These are phyloP conservation scores for Clarias magur DNA, from an alignment of 2,113 vertebrate species.

Conservation along the genomic window DNA sequence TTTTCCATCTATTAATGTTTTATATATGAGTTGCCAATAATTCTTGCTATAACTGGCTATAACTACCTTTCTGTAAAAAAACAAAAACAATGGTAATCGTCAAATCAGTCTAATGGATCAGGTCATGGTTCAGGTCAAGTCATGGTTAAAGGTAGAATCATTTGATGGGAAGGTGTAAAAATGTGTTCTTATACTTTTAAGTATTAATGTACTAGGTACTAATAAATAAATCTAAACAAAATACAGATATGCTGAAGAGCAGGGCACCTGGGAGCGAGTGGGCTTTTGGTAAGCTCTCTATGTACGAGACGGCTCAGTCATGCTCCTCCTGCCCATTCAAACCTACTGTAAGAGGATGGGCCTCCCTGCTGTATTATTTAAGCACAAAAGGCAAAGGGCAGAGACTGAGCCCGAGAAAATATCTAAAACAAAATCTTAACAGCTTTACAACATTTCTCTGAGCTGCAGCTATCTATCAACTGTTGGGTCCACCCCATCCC, in stretches of 20 bases:
- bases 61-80: neutral
- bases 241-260: slow-evolving; percentile 12
- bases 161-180: neutral
- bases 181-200: neutral
- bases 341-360: slow-evolving; percentile 4
- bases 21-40: too few relatives aligned
- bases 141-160: neutral
- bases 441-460: neutral
- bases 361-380: neutral
- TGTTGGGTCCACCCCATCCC: neutral
- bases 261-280: slow-evolving; percentile 10
- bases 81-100: neutral
- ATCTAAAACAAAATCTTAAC: neutral
- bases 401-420: neutral
- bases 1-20: neutral
- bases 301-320: slow-evolving; percentile 25
- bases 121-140: neutral
- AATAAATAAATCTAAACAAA: neutral
- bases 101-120: neutral
- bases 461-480: neutral
- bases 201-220: too few relatives aligned
- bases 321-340: neutral
- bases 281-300: slow-evolving; percentile 9
- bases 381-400: neutral
- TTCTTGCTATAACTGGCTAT: neutral